These are phyloP conservation scores for Diabrotica balteata DNA, from an alignment of 2,888 invertebrate species.

Conservation along the genomic window DNA sequence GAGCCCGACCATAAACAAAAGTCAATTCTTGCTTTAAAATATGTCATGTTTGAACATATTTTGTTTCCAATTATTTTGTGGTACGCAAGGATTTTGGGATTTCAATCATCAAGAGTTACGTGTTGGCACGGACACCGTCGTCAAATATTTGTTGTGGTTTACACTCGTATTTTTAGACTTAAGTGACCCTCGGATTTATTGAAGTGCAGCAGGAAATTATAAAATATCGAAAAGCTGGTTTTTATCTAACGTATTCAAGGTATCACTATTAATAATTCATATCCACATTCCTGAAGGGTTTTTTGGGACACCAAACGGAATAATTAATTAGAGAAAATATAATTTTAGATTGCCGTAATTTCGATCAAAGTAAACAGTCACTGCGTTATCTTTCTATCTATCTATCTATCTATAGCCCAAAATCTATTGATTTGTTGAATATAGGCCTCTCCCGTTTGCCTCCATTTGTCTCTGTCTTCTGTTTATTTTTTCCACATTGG, in stretches of 20 bases:
- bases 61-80: constrained; percentile 16
- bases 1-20: constrained; percentile 8
- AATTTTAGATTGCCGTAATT: no score
- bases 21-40: constrained; percentile 7
- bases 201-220: constrained; percentile 25
- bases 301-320: no score
- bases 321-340: no score
- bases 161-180: constrained; percentile 31
- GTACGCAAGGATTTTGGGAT: constrained; percentile 10
- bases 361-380: no score
- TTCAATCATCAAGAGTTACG: constrained; percentile 12
- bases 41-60: constrained; percentile 10
- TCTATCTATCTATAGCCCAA: no score
- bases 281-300: no score
- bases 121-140: constrained; percentile 22
- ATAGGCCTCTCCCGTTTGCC: no score
- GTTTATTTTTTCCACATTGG: no score
- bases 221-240: constrained; percentile 3
- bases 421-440: no score
- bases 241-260: neutral
- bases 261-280: no score
- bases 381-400: no score
- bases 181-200: constrained; percentile 29
- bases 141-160: constrained; percentile 31
- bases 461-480: no score